phyloP scores from a whole-genome alignment of 2,888 invertebrate species.

The Andrena bucephala region DNA sequence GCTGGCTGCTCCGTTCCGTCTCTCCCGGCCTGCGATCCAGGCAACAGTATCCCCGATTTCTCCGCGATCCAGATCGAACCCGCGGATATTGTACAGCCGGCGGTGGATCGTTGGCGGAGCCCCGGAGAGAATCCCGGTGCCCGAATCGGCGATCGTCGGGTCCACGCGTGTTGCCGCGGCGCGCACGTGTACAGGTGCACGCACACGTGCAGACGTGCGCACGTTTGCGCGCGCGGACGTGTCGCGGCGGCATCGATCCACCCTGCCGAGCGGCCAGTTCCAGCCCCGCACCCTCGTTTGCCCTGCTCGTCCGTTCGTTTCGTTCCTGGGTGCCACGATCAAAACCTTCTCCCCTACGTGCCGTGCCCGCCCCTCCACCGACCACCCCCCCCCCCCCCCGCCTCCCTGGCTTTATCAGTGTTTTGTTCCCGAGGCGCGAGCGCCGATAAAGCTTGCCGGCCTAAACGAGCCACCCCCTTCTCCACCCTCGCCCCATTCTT shows the following conservation, averaged over 20 bases:
- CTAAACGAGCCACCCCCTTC: not conserved
- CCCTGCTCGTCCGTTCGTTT: conserved; percentile 60
- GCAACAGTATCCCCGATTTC: too few species aligned
- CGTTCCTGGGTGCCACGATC: conserved; percentile 61
- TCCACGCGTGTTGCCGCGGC: conserved; percentile 10
- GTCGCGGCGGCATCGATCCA: conserved; percentile 79
- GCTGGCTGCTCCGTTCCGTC: too few species aligned
- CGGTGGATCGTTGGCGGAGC: not conserved
- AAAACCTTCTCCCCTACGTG: conserved; percentile 34
- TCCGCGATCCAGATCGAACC: too few species aligned
- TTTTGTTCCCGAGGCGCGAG: conserved; percentile 54
- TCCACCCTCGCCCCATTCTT: not conserved
- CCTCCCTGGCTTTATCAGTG: conserved; percentile 55
- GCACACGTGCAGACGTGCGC: conserved; percentile 42
- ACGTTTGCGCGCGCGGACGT: conserved; percentile 11
- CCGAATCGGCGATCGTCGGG: not conserved
- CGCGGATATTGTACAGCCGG: too few species aligned
- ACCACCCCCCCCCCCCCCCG: conserved; percentile 22
- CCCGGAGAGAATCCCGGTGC: not conserved
- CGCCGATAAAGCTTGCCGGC: conserved; percentile 51
- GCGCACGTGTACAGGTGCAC: conserved; percentile 50
- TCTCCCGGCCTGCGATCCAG: too few species aligned
- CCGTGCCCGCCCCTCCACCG: conserved; percentile 21
- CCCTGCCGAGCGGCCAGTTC: conserved; percentile 78
- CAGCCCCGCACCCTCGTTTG: conserved; percentile 67